phyloP scores from a whole-genome alignment of 1,140 invertebrate genomes.

The Drosophila bocki region DNA sequence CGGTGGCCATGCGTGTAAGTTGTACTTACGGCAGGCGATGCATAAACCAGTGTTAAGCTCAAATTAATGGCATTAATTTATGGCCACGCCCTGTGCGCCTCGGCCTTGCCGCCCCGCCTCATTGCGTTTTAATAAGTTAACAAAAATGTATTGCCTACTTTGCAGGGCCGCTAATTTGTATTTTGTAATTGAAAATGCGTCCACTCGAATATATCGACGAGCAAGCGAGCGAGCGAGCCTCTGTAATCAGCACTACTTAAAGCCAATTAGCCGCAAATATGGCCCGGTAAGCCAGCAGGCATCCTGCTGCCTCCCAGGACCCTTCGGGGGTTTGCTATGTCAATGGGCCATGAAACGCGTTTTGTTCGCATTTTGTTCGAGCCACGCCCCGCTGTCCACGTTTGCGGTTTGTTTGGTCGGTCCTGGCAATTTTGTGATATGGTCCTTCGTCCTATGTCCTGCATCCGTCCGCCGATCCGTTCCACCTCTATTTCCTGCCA shows the following conservation, averaged over 20 bases:
- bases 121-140: slow-evolving; percentile 75
- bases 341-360: slow-evolving; percentile 78
- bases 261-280: slow-evolving; percentile 83
- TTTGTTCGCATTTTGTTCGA: slow-evolving; percentile 67
- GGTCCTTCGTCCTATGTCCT: slow-evolving; percentile 27
- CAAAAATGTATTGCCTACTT: slow-evolving; percentile 74
- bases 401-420: slow-evolving; percentile 64
- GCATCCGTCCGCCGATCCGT: background rate
- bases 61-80: slow-evolving; percentile 82
- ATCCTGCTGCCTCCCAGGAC: background rate
- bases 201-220: slow-evolving; percentile 47
- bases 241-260: slow-evolving; percentile 81
- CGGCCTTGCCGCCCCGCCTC: slow-evolving; percentile 23
- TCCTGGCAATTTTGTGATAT: slow-evolving; percentile 64
- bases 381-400: slow-evolving; percentile 67
- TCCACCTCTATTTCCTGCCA: slow-evolving; percentile 13
- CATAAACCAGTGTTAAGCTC: slow-evolving; percentile 79
- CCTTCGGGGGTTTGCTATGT: slow-evolving; percentile 12
- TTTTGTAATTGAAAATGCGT: slow-evolving; percentile 79
- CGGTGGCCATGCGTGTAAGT: slow-evolving; percentile 56
- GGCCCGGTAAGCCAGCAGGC: slow-evolving; percentile 66
- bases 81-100: slow-evolving; percentile 32
- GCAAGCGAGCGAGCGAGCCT: slow-evolving; percentile 13
- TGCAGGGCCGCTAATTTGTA: slow-evolving; percentile 73
- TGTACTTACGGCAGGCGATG: slow-evolving; percentile 69